Base-by-base conservation (phyloP, 2,797 vertebrate species). In the Chanos chanos region DNA sequence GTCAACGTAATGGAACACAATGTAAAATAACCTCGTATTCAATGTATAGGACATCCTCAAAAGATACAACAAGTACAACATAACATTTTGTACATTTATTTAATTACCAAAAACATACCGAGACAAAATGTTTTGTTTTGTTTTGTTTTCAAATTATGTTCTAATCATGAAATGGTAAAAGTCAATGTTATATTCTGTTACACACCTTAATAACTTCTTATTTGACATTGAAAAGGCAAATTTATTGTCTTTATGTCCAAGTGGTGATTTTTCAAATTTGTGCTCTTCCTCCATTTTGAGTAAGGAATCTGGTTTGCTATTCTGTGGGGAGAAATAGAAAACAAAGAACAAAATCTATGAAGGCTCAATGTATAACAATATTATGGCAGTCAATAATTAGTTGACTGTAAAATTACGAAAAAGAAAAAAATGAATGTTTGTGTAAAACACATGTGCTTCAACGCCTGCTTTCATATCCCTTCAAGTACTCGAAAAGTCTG, bases 221-320 rank as follows among this genome's bases (percentile, higher is more conserved):
- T 94, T 93, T 56, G 95, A 93, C 82, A 97, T 91, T 1, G 92
- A 92, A 69, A 99, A 98, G 21, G 91, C 92, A 80, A 97, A 96
- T 79, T 92, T 92, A 79, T 92, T 93, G 86, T 97, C 97, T 78
- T 94, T 97, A 80, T 89, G 90, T 69, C 89, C 87, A 67, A 93
- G 79, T 5, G 90, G 87, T 0, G 86, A 92, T 80, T 94, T 93
- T 82, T 97, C 95, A 5, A 91, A 86, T 82, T 91, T 96, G 79
- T 94, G 91, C 63, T 98, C 96, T 66, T 98, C 96, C 79, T 99
- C 96, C 96, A 99, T 99, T 86, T 96, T 98, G 39, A 99, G 81
- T 78, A 99, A 83, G 9, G 96, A 99, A 78, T 99, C 96, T 0
- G 96, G 96, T 86, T 98, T 99, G 81, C 96, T 99, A 64, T 99